Base-by-base conservation (phyloP, 2,797 vertebrate genomes). In the Schizothorax lantsangensis region DNA sequence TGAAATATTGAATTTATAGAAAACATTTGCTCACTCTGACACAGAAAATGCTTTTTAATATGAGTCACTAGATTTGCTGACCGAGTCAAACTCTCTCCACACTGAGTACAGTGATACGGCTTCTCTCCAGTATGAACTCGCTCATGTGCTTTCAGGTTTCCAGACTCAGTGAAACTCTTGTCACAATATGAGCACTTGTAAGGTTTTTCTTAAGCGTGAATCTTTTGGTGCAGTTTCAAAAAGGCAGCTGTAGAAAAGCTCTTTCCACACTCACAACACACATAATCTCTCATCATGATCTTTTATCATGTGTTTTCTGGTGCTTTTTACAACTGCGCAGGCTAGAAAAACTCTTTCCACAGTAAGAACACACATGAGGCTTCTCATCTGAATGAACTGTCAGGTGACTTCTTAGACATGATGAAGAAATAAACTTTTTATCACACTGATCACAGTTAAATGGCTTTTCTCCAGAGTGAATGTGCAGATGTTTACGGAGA, bases 401-500 rank as follows among this genome's bases (percentile, higher is more conserved):
- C 45, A 52, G 9, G 15, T 75, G 71, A 1, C 1, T 0, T 45
- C 45, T 73, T 26, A 73, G 40, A 8, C 1, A 0, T 26, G 71
- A 26, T 26, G 23, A 8, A 0, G 6, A 45, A 15, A 15, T 15
- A 23, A 73, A 73, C 0, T 8, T 5, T 73, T 26, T 73, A 9
- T 1, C 71, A 15, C 71, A 73, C 40, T 45, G 71, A 15, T 73
- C 71, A 26, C 71, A 73, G 40, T 4, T 45, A 2, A 26, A 73
- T 8, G 71, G 12, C 3, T 73, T 73, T 73, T 73, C 71, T 73
- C 71, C 71, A 45, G 71, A 26, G 71, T 73, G 71, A 73, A 2
- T 0, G 6, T 0, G 23, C 6, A 73, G 40, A 17, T 73, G 71
- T 4, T 45, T 1, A 2, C 3, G 4, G 40, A 73, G 23, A 26